These are phyloP conservation scores for Phytoseiulus persimilis DNA, from an alignment of 2,888 invertebrate genomes.

Conservation along the genomic window DNA sequence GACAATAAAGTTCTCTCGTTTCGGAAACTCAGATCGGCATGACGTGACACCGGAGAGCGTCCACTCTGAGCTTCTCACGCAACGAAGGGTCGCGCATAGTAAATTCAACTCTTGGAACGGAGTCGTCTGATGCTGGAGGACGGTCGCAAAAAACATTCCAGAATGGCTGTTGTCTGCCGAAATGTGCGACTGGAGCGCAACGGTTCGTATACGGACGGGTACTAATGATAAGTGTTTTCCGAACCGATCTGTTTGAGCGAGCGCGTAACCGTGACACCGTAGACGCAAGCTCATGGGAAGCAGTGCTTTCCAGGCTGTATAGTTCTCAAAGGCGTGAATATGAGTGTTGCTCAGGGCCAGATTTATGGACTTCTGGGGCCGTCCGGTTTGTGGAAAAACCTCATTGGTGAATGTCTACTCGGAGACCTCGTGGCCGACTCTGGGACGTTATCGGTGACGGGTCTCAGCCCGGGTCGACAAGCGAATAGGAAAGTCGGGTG, in stretches of 20 bases:
- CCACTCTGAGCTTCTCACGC: neutral
- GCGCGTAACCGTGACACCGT: no score
- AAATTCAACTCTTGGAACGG: neutral
- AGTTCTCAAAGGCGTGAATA: neutral
- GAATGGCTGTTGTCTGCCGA: neutral
- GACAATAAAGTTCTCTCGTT: neutral
- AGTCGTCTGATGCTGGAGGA: neutral
- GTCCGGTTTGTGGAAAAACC: conserved; percentile 90
- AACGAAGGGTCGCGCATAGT: neutral
- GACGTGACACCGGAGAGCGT: neutral
- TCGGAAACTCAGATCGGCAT: neutral
- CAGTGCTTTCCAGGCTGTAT: neutral
- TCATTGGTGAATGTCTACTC: conserved; percentile 80
- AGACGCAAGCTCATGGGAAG: no score
- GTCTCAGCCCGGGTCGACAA: conserved; percentile 66
- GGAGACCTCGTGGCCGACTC: conserved; percentile 73
- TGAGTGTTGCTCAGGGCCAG: neutral
- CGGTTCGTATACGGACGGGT: neutral
- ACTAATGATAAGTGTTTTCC: no score
- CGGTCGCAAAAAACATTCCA: neutral
- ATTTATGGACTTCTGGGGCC: conserved; percentile 74
- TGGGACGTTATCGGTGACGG: conserved; percentile 80
- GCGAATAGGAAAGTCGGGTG: conserved; percentile 8
- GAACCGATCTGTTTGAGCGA: no score
- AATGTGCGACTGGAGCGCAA: neutral